Percentiles rank a stretch among this genome's conserved stretches.
These are phyloP conservation scores for Agapornis canus DNA, from an alignment of 2,797 vertebrate species.

Conservation along the genomic window DNA sequence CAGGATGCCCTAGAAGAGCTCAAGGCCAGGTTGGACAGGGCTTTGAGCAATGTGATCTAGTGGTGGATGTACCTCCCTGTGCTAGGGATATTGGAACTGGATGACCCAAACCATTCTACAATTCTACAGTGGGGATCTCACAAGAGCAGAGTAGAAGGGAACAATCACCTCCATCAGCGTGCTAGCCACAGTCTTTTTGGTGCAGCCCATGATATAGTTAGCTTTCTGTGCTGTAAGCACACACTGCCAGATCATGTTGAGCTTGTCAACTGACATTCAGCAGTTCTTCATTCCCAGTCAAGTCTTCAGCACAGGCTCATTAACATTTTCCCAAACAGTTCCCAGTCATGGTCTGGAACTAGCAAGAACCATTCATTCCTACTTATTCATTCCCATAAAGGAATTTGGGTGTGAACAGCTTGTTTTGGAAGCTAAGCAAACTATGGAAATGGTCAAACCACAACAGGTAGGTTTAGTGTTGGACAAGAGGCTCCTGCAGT, in stretches of 20 bases:
- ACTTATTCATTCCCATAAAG: background rate
- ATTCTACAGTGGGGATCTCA: background rate
- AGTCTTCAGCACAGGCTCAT: background rate
- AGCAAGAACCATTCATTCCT: background rate
- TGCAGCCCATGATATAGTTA: background rate
- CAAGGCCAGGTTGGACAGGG: fast-evolving
- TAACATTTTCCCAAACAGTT: background rate
- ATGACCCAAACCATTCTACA: background rate
- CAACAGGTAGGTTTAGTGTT: background rate
- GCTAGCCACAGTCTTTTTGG: background rate
- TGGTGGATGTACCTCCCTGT: background rate
- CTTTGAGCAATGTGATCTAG: background rate
- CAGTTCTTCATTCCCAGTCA: background rate
- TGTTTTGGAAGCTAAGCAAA: background rate
- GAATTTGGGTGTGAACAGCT: background rate
- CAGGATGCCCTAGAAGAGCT: fast-evolving
- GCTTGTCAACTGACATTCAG: background rate
- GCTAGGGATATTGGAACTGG: fast-evolving
- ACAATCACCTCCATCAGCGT: background rate
- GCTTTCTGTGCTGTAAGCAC: background rate
- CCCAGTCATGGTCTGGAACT: background rate
- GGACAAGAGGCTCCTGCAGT: background rate
- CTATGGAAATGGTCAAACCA: background rate
- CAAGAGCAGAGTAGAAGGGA: background rate
- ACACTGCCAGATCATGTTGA: background rate